A percentile compares a stretch with the other conserved stretches of the same genome.
Evolutionary conservation across 2,113 vertebrate species (phyloP).

Genomic region (Rattus norvegicus): DNA sequence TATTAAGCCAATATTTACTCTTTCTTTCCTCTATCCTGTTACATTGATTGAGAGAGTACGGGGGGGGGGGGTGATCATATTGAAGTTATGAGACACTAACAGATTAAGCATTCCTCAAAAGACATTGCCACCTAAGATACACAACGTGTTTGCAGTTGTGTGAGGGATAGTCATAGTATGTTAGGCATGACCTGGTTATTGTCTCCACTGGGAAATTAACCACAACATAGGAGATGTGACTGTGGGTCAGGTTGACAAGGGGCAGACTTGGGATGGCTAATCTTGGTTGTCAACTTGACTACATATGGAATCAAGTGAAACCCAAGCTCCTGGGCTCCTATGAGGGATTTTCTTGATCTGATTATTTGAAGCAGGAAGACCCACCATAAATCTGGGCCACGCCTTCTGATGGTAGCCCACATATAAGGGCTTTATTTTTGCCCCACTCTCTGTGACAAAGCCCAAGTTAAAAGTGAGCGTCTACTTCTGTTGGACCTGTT

Average conservation of each 20-base stretch:
- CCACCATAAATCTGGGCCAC: background rate
- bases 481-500: too few species aligned
- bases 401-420: background rate
- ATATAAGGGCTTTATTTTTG: background rate
- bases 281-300: background rate
- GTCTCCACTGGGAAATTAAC: background rate
- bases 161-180: background rate
- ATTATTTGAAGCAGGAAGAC: background rate
- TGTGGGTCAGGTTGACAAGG: background rate
- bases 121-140: background rate
- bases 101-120: background rate
- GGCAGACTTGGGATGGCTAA: background rate
- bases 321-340: background rate
- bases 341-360: background rate
- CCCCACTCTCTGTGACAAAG: background rate
- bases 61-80: background rate
- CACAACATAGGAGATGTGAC: background rate
- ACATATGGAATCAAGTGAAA: background rate
- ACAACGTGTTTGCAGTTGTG: background rate
- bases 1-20: background rate
- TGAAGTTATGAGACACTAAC: background rate
- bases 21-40: background rate
- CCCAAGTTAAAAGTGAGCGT: background rate
- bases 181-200: background rate
- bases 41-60: background rate